Base-by-base conservation (phyloP, 2,888 invertebrate species). In the Tenthredo mesomela region DNA sequence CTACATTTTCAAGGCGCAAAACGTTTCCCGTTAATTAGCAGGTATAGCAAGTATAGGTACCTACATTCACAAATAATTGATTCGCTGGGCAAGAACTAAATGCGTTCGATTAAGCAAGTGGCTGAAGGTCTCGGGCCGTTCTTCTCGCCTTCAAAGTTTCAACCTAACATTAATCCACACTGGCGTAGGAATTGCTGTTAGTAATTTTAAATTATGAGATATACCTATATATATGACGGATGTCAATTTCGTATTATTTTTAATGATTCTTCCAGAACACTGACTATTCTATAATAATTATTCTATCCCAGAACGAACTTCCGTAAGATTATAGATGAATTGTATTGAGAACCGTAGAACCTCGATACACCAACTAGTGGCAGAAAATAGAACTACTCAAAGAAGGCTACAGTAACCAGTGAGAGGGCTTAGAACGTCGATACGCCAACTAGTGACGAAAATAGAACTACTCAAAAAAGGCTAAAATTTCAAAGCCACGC, bases 131-230 rank as follows among this genome's bases (percentile, higher is more conserved):
- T 54, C 25, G 54, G n/a, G 61, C 58, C 80, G 50, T 21, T 37
- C 61, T 33, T 37, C 40, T 80, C 61, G 25, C 21, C 78, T 40
- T 61, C 29, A 6, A 21, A 61, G 37, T 40, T 61, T 40, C n/a
- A 61, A 40, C 61, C 40, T 21, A 61, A 61, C 5, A 80, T 80
- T 61, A 61, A 58, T 80, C 33, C 29, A 77, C 77, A 77, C 77
- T 77, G 77, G 77, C 77, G 77, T 77, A 77, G 18, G 10, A 43
- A 43, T 75, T 2, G 7, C 71, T 7, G 15, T n/a, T 21, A 33
- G 29, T 7, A 21, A 71, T n/a, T 40, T 37, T 9, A 43, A 50
- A 77, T 10, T 47, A 33, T 33, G 29, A 29, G 10, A n/a, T n/a
- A n/a, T n/a, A n/a, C n/a, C n/a, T n/a, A 50, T 33, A 12, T 4